phyloP scores from a whole-genome alignment of 2,113 vertebrate species.

The Triplophysa rosa region DNA sequence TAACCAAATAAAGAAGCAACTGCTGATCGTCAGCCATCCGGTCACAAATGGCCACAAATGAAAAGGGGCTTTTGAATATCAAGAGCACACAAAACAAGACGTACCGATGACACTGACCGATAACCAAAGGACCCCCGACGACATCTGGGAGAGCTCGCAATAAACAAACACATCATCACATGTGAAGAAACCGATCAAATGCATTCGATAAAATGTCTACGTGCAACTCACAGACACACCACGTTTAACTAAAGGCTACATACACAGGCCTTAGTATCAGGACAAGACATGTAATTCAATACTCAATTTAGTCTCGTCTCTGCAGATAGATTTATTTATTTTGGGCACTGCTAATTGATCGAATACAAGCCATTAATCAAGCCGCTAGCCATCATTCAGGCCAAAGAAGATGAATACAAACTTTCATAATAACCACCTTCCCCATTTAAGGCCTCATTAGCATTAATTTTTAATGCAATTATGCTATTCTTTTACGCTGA shows the following conservation, averaged over 20 bases:
- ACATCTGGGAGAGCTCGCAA: background rate
- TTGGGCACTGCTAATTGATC: constrained; percentile 98
- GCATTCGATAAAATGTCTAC: background rate
- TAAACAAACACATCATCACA: background rate
- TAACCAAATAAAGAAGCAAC: constrained; percentile 55
- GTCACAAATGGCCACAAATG: constrained; percentile 58
- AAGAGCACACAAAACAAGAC: constrained; percentile 42
- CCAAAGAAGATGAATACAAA: constrained; percentile 99
- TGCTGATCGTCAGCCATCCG: constrained; percentile 56
- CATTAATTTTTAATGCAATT: constrained; percentile 99
- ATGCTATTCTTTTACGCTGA: constrained; percentile 99
- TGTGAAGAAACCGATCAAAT: background rate
- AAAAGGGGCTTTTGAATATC: constrained; percentile 58
- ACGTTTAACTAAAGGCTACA: constrained; percentile 25
- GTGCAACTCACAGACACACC: background rate
- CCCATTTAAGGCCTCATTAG: constrained; percentile 99
- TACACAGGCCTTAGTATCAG: constrained; percentile 71
- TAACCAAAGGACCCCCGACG: constrained; percentile 6
- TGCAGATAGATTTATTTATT: constrained; percentile 81
- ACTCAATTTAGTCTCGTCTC: constrained; percentile 97
- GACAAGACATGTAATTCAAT: constrained; percentile 96
- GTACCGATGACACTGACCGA: constrained; percentile 59
- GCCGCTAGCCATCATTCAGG: constrained; percentile 99
- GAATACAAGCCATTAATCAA: constrained; percentile 99
- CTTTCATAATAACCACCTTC: constrained; percentile 99